phyloP scores from a whole-genome alignment of 1,140 invertebrate genomes.

The Drosophila bipectinata region DNA sequence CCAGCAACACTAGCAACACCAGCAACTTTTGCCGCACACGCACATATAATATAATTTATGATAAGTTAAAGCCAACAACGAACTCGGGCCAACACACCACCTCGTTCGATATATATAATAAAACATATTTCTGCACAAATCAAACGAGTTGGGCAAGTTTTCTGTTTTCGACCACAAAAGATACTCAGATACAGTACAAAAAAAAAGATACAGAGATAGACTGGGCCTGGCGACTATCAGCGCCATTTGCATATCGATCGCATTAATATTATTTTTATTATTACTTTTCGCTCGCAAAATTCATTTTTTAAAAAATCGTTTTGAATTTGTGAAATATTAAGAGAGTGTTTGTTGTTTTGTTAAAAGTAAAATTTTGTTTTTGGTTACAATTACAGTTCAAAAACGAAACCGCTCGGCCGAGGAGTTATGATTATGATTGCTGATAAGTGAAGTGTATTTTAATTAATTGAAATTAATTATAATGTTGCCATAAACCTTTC shows the following conservation, averaged over 20 bases:
- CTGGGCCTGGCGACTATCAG: conserved; percentile 49
- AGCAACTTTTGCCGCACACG: conserved; percentile 60
- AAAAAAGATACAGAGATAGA: conserved; percentile 48
- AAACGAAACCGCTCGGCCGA: conserved; percentile 38
- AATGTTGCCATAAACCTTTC: conserved; percentile 56
- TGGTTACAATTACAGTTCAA: conserved; percentile 53
- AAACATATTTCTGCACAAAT: conserved; percentile 80
- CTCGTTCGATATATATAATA: conserved; percentile 54
- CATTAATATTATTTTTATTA: conserved; percentile 72
- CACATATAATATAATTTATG: conserved; percentile 81
- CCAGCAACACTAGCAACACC: conserved; percentile 1
- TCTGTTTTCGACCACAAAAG: conserved; percentile 37
- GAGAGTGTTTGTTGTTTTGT: not conserved
- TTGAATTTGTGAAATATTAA: conserved; percentile 9
- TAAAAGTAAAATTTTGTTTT: not conserved
- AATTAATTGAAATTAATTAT: conserved; percentile 81
- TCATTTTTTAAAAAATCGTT: conserved; percentile 24
- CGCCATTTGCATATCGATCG: conserved; percentile 76
- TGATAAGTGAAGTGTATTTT: conserved; percentile 71
- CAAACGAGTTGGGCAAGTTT: conserved; percentile 75
- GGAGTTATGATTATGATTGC: conserved; percentile 62
- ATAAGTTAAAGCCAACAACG: conserved; percentile 48
- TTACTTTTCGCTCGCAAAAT: conserved; percentile 41
- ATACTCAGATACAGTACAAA: conserved; percentile 32
- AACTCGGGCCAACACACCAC: conserved; percentile 13